These are phyloP conservation scores for Glossophaga mutica DNA, from an alignment of 2,797 vertebrate genomes.

Conservation along the genomic window DNA sequence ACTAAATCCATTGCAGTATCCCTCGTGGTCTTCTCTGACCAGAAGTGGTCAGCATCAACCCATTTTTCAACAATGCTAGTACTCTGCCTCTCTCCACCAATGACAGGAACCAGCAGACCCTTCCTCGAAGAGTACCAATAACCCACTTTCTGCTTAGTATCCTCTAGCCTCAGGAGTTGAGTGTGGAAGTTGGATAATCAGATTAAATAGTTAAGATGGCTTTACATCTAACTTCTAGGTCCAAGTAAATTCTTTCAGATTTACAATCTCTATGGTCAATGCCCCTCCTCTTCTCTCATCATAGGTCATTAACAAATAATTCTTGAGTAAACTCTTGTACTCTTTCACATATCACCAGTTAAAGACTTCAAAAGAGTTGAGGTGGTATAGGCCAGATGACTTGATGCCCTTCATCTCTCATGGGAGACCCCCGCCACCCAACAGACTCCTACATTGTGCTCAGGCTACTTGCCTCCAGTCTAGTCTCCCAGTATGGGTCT, in stretches of 20 bases:
- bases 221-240: not conserved
- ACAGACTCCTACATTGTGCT: not conserved
- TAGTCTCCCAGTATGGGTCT: not conserved
- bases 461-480: not conserved
- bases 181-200: not conserved
- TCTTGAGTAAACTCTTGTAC: not conserved
- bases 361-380: not conserved
- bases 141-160: not conserved
- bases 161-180: not conserved
- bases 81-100: not conserved
- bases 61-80: not conserved
- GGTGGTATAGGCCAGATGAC: not conserved
- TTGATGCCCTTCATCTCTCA: not conserved
- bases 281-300: not conserved
- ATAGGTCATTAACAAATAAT: not conserved
- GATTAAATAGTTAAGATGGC: not conserved
- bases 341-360: not conserved
- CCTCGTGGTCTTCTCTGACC: not conserved
- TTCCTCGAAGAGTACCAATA: not conserved
- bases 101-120: not conserved
- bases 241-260: not conserved
- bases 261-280: not conserved
- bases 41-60: not conserved
- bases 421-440: not conserved
- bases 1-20: not conserved